These are phyloP conservation scores for Hermaeophaga mercurialis DNA, from an alignment of 2,888 invertebrate species.

Conservation along the genomic window DNA sequence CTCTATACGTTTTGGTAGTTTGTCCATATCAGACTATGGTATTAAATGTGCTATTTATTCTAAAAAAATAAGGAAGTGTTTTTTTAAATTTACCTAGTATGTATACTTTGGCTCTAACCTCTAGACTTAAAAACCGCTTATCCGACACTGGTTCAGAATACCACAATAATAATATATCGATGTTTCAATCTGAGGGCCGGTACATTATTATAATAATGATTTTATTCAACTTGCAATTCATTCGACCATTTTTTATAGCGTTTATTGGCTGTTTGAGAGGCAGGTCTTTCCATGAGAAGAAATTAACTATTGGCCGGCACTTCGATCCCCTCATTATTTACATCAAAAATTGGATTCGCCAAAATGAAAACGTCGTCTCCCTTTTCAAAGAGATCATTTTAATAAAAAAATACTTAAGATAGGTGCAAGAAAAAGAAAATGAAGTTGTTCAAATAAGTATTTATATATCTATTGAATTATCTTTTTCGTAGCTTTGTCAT, in stretches of 20 bases:
- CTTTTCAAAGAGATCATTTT: neutral
- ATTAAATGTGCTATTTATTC: no score
- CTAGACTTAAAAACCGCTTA: constrained; percentile 4
- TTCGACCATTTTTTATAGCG: constrained; percentile 24
- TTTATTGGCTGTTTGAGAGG: constrained; percentile 19
- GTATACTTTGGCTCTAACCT: no score
- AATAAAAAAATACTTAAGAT: no score
- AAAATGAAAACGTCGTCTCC: no score
- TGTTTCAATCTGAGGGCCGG: constrained; percentile 28
- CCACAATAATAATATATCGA: constrained; percentile 31
- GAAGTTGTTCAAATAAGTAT: no score
- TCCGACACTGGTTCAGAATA: constrained; percentile 21
- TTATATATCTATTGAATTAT: no score
- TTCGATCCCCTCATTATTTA: constrained; percentile 16
- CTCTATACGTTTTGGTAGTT: no score
- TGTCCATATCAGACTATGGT: no score
- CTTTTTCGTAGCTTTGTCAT: no score
- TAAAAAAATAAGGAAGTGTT: no score
- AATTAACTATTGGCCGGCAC: constrained; percentile 13
- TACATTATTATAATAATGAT: constrained; percentile 28
- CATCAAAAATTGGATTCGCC: constrained; percentile 7
- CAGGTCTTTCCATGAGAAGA: constrained; percentile 5
- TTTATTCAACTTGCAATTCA: constrained; percentile 28
- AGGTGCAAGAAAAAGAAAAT: no score
- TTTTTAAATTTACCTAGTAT: no score